phyloP scores from a whole-genome alignment of 2,113 vertebrate genomes.

The Tachuris rubrigastra region DNA sequence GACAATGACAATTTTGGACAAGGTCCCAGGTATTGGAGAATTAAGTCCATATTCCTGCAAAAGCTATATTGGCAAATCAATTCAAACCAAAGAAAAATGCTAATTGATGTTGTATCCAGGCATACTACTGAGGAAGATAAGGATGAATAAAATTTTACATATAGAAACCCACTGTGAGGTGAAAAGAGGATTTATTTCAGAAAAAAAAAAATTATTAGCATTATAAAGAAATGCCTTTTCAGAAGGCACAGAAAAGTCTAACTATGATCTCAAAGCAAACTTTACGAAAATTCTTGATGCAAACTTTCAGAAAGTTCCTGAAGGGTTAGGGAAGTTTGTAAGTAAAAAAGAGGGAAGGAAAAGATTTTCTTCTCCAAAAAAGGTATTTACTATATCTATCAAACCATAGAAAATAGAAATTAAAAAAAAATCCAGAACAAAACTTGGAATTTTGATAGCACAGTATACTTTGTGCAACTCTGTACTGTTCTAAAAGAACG shows the following conservation, averaged over 20 bases:
- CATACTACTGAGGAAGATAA: neutral
- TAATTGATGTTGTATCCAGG: neutral
- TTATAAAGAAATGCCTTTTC: neutral
- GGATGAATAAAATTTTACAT: neutral
- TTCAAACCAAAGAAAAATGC: neutral
- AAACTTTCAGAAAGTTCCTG: neutral
- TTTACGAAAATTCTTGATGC: neutral
- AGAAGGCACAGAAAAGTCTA: neutral
- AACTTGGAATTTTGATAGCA: neutral
- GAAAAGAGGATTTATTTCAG: neutral
- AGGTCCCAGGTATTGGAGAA: neutral
- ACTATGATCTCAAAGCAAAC: neutral
- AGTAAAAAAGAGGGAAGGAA: neutral
- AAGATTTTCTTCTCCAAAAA: neutral
- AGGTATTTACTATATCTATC: neutral
- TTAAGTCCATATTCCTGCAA: neutral
- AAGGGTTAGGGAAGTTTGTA: neutral
- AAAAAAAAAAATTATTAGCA: neutral
- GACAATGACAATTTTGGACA: no score
- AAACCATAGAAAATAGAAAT: neutral
- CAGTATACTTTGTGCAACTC: neutral
- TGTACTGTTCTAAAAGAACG: neutral
- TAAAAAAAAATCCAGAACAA: neutral
- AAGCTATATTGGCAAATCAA: neutral
- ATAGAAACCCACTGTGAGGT: neutral